These are phyloP conservation scores for Petromus typicus DNA, from an alignment of 2,113 vertebrate species.

Conservation along the genomic window DNA sequence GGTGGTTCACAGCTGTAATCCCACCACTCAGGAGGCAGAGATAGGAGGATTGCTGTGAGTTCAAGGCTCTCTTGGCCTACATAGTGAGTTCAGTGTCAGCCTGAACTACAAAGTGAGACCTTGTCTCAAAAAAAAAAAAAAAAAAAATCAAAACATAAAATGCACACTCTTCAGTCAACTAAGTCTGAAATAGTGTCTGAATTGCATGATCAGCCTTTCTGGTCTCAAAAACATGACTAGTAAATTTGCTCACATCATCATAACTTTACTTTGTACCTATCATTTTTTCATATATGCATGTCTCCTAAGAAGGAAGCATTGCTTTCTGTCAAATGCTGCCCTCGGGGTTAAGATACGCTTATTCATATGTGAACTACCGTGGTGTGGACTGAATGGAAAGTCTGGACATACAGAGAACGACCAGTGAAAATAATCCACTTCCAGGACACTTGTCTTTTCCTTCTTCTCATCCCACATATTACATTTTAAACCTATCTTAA, in stretches of 20 bases:
- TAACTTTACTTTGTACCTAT: neutral
- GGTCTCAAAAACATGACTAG: too few species aligned
- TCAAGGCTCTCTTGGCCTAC: too few species aligned
- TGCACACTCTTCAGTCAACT: too few species aligned
- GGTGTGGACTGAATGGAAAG: neutral
- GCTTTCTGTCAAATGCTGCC: neutral
- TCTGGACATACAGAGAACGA: neutral
- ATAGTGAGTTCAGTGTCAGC: too few species aligned
- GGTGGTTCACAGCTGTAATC: too few species aligned
- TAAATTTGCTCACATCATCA: neutral
- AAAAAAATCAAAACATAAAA: too few species aligned
- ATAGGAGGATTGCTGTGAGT: too few species aligned
- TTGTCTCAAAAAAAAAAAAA: too few species aligned
- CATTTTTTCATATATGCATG: neutral
- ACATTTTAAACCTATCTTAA: neutral
- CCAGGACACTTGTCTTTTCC: neutral
- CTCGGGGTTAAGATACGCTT: neutral
- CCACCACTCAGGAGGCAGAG: too few species aligned
- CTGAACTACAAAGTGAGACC: too few species aligned
- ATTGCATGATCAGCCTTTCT: too few species aligned
- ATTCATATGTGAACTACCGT: neutral
- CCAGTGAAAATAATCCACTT: neutral
- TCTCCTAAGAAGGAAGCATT: neutral
- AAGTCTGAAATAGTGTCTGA: too few species aligned
- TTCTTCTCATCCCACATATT: neutral